Conservation (phyloP, 2,888 invertebrate genomes). For the Chironomus tentans region DNA sequence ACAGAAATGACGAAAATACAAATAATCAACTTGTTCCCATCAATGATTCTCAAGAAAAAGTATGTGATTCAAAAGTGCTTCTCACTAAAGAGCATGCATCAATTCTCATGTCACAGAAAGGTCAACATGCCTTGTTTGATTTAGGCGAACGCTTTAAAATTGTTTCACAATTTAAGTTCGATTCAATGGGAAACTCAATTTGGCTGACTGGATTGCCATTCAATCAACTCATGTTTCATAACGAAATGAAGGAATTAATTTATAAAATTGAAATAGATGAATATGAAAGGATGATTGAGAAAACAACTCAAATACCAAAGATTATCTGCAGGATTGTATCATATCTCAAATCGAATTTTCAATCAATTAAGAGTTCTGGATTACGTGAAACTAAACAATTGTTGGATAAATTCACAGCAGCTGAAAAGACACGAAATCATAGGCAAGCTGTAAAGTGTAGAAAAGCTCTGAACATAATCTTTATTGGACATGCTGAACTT, state of each 20-base stretch:
- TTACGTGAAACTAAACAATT: not conserved
- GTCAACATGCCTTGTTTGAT: conserved; percentile 43
- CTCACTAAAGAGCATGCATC: conserved; percentile 44
- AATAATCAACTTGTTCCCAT: not conserved
- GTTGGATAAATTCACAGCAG: not conserved
- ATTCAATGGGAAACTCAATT: conserved; percentile 43
- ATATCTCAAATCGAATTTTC: not conserved
- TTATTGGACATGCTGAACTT: conserved; percentile 52
- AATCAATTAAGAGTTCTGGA: not conserved
- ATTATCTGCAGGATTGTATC: conserved; percentile 28
- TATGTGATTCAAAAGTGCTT: conserved; percentile 44
- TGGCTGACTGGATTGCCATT: conserved; percentile 45
- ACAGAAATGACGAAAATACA: no score
- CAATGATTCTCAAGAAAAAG: not conserved
- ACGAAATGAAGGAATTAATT: conserved; percentile 42
- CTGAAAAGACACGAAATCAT: not conserved
- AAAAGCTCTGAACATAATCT: conserved; percentile 48
- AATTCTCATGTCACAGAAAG: conserved; percentile 44
- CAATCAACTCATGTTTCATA: conserved; percentile 47
- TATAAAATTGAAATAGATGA: conserved; percentile 33
- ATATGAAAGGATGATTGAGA: conserved; percentile 33
- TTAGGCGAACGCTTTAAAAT: conserved; percentile 39
- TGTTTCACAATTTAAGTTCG: conserved; percentile 36
- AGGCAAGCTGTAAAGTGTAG: conserved; percentile 43
- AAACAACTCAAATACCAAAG: conserved; percentile 36